Percentiles rank a stretch among this genome's conserved stretches.
Evolutionary conservation across 2,888 invertebrate genomes (phyloP).

Genomic region (Leucophenga maculata): DNA sequence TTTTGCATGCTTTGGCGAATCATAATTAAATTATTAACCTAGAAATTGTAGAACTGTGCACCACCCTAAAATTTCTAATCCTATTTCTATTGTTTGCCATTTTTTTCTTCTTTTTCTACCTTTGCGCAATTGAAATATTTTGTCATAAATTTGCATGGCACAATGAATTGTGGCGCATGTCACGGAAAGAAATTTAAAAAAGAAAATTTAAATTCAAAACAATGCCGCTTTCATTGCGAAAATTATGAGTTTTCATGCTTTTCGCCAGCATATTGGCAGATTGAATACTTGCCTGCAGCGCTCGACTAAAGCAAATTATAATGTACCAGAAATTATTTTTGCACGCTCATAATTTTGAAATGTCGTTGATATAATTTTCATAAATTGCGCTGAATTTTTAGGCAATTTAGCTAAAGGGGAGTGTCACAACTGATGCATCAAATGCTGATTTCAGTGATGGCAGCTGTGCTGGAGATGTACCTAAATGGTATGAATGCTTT

Average conservation of each 20-base stretch:
- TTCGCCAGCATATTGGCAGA: neutral
- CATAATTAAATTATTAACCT: slow-evolving; percentile 14
- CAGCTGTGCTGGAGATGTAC: neutral
- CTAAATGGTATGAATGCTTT: too few species aligned
- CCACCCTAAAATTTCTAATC: slow-evolving; percentile 2
- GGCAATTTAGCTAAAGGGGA: neutral
- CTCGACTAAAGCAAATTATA: neutral
- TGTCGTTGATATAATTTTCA: slow-evolving; percentile 13
- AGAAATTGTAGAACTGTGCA: neutral
- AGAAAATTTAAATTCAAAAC: neutral
- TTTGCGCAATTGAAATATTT: slow-evolving; percentile 47
- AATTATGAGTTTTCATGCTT: slow-evolving; percentile 2
- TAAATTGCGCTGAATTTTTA: slow-evolving; percentile 4
- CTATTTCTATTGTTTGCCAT: neutral
- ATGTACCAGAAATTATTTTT: neutral
- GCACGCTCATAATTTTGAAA: slow-evolving; percentile 19
- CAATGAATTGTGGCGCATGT: slow-evolving; percentile 38
- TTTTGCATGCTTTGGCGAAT: neutral
- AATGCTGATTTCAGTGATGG: too few species aligned
- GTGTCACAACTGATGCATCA: neutral
- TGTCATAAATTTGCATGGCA: slow-evolving; percentile 64
- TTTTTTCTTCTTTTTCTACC: neutral
- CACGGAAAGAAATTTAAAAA: neutral
- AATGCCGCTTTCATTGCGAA: neutral
- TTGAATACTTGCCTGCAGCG: neutral